These are phyloP conservation scores for Leiothrix lutea DNA, from an alignment of 2,113 vertebrate species.

Conservation along the genomic window DNA sequence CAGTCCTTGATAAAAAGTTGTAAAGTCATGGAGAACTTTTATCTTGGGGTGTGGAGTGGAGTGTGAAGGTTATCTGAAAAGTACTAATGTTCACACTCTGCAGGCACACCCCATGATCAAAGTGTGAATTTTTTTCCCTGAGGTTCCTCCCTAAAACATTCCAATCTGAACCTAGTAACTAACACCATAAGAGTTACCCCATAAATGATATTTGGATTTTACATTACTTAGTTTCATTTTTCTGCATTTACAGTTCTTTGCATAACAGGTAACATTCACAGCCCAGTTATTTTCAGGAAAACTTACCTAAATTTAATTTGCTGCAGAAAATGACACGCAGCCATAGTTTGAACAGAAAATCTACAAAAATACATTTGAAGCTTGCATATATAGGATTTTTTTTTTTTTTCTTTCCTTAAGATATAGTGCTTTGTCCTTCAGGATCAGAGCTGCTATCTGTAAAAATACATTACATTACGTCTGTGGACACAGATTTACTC, in stretches of 20 bases:
- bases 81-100: not conserved
- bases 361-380: not conserved
- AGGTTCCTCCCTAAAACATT: not conserved
- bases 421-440: not conserved
- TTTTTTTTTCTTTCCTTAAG: not conserved
- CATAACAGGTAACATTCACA: slow-evolving; percentile 35
- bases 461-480: not conserved
- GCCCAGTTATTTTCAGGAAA: slow-evolving; percentile 57
- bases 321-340: not conserved
- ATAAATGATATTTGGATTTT: slow-evolving; percentile 45
- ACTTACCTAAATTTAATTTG: slow-evolving; percentile 58
- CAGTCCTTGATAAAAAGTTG: not conserved
- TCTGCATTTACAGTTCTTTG: slow-evolving; percentile 44
- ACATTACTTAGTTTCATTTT: slow-evolving; percentile 52
- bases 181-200: not conserved
- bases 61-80: not conserved
- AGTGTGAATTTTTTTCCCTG: not conserved
- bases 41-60: not conserved
- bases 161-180: not conserved
- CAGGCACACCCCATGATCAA: not conserved
- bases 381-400: not conserved
- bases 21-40: not conserved
- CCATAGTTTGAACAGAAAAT: not conserved
- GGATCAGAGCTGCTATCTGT: not conserved
- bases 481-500: not conserved